Base-by-base conservation (phyloP, 2,888 invertebrate genomes). In the Ophion slaviceki region DNA sequence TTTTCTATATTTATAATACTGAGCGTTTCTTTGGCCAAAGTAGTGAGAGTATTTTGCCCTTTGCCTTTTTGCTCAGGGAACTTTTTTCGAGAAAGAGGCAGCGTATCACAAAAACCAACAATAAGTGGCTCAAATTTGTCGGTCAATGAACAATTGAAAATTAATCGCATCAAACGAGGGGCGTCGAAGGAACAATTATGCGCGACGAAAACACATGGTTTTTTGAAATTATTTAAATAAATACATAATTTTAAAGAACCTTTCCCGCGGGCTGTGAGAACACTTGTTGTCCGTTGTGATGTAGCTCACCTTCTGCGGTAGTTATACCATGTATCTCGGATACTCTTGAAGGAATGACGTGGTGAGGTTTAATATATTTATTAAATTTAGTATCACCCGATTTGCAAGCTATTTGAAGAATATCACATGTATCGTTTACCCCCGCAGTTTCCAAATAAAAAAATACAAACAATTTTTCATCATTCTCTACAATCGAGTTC, bases 391-490 rank as follows among this genome's bases (percentile, higher is more conserved):
- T 36, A 61, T 68, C 72, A 28, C 72, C 61, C 17, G 66, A 86
- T 4, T 59, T 64, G 6, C 80, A 40, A 8, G 86, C 88, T 10
- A 88, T 82, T 79, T 87, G 84, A n/a, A 87, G 11, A 71, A 88
- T 87, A 20, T 84, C 87, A 28, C 79, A 76, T 11, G 45, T 66
- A 32, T 59, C 32, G 11, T 61, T 62, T 1, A 87, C 76, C 57
- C 87, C 80, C 6, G 84, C 77, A 8, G 86, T 87, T 76, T 84
- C 80, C 14, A 84, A n/a, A 79, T 88, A 81, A 67, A 87, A 86
- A 76, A 64, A 87, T 0, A 88, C 80, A 40, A 83, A 32, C 20
- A 59, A 36, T 47, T 20, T 47, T 28, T 14, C 57, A 59, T 64
- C 1, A 28, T 53, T 40, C n/a, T 14, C 14, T 10, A 24, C 10